Conservation (phyloP, 2,797 vertebrate species). For the Paratrypauchen microcephalus region DNA sequence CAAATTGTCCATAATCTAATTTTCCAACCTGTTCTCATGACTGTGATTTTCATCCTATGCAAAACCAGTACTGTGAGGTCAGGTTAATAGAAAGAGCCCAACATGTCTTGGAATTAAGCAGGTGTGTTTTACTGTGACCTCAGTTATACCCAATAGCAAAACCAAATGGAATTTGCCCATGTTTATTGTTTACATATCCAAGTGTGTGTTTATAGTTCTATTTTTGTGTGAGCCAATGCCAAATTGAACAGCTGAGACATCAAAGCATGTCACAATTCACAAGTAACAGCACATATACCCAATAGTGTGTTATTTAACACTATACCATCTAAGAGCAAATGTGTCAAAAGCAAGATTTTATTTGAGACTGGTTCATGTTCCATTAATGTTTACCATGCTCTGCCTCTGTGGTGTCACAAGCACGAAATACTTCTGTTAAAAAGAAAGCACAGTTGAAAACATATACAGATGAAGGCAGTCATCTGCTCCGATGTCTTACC, state of each 20-base stretch:
- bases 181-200: no score
- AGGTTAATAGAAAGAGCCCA: no score
- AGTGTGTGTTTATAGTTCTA: no score
- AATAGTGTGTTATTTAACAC: no score
- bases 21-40: neutral
- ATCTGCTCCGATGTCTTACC: conserved; percentile 40
- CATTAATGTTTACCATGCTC: conserved; percentile 14
- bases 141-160: no score
- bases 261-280: no score
- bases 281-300: no score
- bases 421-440: conserved; percentile 40
- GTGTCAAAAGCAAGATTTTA: neutral
- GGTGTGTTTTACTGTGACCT: no score
- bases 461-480: neutral
- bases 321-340: neutral
- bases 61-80: neutral
- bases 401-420: neutral
- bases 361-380: neutral
- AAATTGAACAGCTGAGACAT: neutral
- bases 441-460: conserved; percentile 30
- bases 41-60: neutral
- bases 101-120: no score
- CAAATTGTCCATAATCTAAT: neutral
- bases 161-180: no score
- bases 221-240: no score